phyloP scores from a whole-genome alignment of 2,888 invertebrate genomes.

The Boloria selene region DNA sequence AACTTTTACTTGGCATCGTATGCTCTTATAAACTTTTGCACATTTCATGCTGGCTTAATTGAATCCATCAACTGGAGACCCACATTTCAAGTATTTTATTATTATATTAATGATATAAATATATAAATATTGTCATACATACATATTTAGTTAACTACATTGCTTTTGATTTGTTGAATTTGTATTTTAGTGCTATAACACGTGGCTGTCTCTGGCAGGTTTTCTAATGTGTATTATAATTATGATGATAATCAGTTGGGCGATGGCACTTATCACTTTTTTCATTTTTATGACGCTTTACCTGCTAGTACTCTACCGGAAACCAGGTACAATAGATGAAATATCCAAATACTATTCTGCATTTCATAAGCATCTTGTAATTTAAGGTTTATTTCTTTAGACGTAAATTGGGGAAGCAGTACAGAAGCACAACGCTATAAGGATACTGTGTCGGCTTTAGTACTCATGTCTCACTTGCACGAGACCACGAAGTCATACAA shows the following conservation, averaged over 20 bases:
- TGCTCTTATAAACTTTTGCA: conserved; percentile 96
- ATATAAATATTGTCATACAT: background rate
- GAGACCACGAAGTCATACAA: conserved; percentile 97
- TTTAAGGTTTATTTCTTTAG: conserved; percentile 54
- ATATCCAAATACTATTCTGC: background rate
- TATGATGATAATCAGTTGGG: conserved; percentile 95
- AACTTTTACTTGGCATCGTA: conserved; percentile 97
- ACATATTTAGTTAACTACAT: background rate
- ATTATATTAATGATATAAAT: background rate
- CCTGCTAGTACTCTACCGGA: conserved; percentile 91
- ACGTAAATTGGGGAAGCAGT: conserved; percentile 96
- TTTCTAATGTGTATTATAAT: conserved; percentile 88
- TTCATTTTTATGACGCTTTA: conserved; percentile 90
- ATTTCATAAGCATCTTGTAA: background rate
- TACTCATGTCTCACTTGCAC: conserved; percentile 86
- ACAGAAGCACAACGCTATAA: conserved; percentile 95
- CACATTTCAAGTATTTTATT: conserved; percentile 86
- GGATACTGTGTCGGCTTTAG: conserved; percentile 90
- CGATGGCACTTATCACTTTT: conserved; percentile 91
- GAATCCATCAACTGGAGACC: conserved; percentile 94
- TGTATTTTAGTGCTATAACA: conserved; percentile 88
- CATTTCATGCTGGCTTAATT: conserved; percentile 94
- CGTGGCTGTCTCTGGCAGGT: conserved; percentile 90
- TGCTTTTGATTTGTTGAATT: background rate
- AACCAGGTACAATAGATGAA: conserved; percentile 83